phyloP scores from a whole-genome alignment of 2,888 invertebrate species.

The Cheilosia urbana region DNA sequence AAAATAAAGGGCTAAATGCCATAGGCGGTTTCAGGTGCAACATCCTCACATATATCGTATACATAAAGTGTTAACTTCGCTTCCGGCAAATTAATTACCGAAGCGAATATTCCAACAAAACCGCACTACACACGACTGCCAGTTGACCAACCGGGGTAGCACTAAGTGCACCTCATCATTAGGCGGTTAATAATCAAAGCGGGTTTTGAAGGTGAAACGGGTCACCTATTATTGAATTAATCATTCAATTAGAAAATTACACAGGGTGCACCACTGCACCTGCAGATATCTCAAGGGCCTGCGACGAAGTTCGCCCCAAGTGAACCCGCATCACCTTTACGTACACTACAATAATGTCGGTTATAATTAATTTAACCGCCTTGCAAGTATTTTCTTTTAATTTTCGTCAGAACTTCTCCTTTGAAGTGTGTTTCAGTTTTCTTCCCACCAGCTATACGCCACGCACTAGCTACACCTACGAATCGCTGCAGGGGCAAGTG shows the following conservation, averaged over 20 bases:
- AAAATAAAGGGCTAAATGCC: constrained; percentile 20
- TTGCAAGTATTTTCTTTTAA: constrained; percentile 62
- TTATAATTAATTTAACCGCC: constrained; percentile 63
- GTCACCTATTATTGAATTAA: constrained; percentile 66
- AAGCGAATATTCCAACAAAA: constrained; percentile 33
- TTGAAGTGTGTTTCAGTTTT: constrained; percentile 23
- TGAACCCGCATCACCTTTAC: constrained; percentile 23
- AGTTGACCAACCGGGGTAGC: constrained; percentile 56
- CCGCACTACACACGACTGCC: constrained; percentile 29
- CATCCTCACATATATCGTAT: background rate
- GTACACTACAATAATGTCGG: constrained; percentile 5
- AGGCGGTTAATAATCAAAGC: constrained; percentile 66
- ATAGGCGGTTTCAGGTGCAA: constrained; percentile 7
- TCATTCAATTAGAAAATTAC: constrained; percentile 75
- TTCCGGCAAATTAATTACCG: constrained; percentile 47
- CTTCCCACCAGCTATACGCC: constrained; percentile 16
- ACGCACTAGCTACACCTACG: constrained; percentile 32
- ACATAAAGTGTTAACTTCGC: constrained; percentile 49
- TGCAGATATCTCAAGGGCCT: constrained; percentile 51
- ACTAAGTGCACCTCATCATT: constrained; percentile 49
- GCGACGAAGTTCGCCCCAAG: constrained; percentile 17
- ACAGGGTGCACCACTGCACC: constrained; percentile 20
- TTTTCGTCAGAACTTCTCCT: constrained; percentile 37
- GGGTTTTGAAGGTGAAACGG: constrained; percentile 22
- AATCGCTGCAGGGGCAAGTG: constrained; percentile 32